Conservation (phyloP, 2,113 vertebrate genomes). For the Lota lota region DNA sequence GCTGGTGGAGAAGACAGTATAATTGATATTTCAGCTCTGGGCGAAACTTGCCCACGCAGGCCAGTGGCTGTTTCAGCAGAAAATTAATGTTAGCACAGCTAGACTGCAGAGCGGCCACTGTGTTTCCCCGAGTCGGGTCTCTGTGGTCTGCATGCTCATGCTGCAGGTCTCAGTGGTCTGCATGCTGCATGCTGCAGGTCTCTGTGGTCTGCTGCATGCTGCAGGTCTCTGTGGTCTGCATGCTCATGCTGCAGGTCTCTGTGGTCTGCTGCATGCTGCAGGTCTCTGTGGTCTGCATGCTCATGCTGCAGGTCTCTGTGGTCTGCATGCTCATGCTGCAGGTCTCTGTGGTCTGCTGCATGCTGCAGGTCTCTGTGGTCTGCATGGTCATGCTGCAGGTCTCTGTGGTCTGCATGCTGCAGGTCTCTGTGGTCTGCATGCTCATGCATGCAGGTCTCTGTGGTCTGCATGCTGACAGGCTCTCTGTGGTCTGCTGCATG, state of each 20-base stretch:
- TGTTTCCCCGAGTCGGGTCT: too few species aligned
- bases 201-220: too few species aligned
- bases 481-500: constrained; percentile 14
- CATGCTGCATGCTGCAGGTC: too few species aligned
- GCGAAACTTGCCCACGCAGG: constrained; percentile 64
- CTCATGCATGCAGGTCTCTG: too few species aligned
- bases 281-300: too few species aligned
- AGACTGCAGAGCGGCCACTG: constrained; percentile 45
- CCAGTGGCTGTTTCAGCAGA: constrained; percentile 76
- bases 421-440: constrained; percentile 24
- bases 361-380: too few species aligned
- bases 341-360: too few species aligned
- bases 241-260: constrained; percentile 19
- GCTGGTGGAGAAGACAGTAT: constrained; percentile 66
- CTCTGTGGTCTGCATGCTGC: constrained; percentile 21
- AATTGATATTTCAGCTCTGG: constrained; percentile 75
- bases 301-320: too few species aligned
- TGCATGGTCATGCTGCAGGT: too few species aligned
- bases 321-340: constrained; percentile 30
- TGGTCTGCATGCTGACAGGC: too few species aligned
- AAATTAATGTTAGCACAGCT: constrained; percentile 74
- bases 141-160: constrained; percentile 20
- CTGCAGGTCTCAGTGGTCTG: too few species aligned
- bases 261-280: neutral
- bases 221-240: constrained; percentile 17